A percentile compares a stretch with the other conserved stretches of the same genome.
Evolutionary conservation across 2,113 vertebrate genomes (phyloP).

Genomic region (Ptyas mucosa): DNA sequence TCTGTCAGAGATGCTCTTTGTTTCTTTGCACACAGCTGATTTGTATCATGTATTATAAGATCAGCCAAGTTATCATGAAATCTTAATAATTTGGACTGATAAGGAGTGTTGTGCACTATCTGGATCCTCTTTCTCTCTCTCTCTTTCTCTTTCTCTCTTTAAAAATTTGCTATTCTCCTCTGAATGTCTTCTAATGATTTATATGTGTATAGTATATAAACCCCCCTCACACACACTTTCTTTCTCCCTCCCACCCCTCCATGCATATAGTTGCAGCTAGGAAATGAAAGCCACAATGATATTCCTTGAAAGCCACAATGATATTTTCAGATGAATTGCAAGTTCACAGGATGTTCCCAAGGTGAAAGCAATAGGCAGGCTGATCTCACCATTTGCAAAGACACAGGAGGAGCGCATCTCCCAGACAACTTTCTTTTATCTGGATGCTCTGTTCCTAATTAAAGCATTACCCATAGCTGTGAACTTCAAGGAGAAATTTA

Average conservation of each 20-base stretch:
- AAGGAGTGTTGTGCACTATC: neutral
- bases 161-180: neutral
- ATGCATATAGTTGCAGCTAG: neutral
- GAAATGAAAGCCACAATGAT: constrained; percentile 10
- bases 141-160: neutral
- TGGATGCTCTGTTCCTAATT: constrained; percentile 8
- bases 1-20: neutral
- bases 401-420: neutral
- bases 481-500: neutral
- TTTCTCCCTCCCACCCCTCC: neutral
- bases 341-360: constrained; percentile 10
- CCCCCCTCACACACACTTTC: neutral
- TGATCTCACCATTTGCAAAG: constrained; percentile 14
- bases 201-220: neutral
- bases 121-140: neutral
- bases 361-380: neutral
- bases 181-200: neutral
- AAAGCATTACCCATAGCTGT: constrained; percentile 11
- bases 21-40: neutral
- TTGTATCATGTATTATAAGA: neutral
- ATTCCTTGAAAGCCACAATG: constrained; percentile 3
- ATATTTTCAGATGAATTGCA: constrained; percentile 14
- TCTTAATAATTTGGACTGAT: constrained; percentile 11
- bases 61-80: neutral
- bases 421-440: neutral